These are phyloP conservation scores for Ophiodon elongatus DNA, from an alignment of 2,113 vertebrate genomes.

Conservation along the genomic window DNA sequence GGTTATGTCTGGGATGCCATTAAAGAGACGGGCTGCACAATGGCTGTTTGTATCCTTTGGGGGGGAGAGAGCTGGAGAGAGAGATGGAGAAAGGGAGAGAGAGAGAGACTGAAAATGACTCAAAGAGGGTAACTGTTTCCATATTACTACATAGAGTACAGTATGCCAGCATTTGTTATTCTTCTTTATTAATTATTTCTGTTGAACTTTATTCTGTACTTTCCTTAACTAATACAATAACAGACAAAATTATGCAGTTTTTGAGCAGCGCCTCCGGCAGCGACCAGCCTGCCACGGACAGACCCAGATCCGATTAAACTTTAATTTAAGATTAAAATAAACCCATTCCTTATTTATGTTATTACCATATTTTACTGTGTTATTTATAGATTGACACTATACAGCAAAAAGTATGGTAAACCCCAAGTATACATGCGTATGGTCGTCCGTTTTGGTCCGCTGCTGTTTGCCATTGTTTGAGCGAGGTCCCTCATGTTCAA, in stretches of 20 bases:
- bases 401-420: neutral
- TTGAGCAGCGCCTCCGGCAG: neutral
- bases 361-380: neutral
- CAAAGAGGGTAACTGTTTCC: constrained; percentile 10
- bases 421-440: neutral
- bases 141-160: neutral
- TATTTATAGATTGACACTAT: neutral
- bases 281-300: neutral
- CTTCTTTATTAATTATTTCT: neutral
- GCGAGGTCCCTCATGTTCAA: neutral
- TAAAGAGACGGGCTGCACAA: constrained; percentile 74
- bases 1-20: constrained; percentile 74
- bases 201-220: neutral
- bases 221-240: neutral
- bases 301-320: neutral
- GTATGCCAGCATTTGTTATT: neutral
- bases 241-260: neutral
- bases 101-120: constrained; percentile 18
- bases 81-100: constrained; percentile 1
- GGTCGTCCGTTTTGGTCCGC: neutral
- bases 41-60: constrained; percentile 74
- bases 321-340: constrained; percentile 3
- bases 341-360: neutral
- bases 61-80: constrained; percentile 5
- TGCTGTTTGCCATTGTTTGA: neutral